These are phyloP conservation scores for Leptobrachium leishanense DNA, from an alignment of 2,113 vertebrate species.

Conservation along the genomic window DNA sequence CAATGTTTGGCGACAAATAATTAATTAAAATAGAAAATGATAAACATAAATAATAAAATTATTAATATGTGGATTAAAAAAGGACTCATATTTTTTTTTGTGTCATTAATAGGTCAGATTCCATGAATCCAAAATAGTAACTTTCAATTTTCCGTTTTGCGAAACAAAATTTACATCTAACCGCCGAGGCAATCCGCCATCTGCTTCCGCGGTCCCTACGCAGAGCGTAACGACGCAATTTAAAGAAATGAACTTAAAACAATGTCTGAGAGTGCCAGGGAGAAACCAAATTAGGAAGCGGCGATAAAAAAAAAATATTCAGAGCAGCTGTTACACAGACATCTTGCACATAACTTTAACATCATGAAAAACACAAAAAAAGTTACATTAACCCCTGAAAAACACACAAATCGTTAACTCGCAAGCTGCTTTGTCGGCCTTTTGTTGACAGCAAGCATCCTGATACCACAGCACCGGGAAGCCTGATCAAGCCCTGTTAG, in stretches of 20 bases:
- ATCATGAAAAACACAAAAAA: no score
- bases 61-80: no score
- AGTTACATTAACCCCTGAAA: no score
- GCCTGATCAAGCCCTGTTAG: no score
- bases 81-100: no score
- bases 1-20: no score
- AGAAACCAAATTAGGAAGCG: conserved; percentile 57
- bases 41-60: no score
- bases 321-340: conserved; percentile 47
- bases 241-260: conserved; percentile 61
- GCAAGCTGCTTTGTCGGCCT: no score
- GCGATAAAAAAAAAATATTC: conserved; percentile 55
- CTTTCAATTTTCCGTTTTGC: conserved; percentile 48
- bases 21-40: no score
- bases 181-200: conserved; percentile 49
- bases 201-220: conserved; percentile 45
- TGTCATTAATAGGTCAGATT: conserved; percentile 23
- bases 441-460: no score
- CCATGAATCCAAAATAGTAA: background rate
- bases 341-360: background rate
- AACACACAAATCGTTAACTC: no score
- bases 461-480: no score
- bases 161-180: conserved; percentile 43
- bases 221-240: conserved; percentile 52
- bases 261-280: conserved; percentile 51